Percentiles rank a stretch among this genome's conserved stretches.
Evolutionary conservation across 2,113 vertebrate genomes (phyloP).

Genomic region (Oncorhynchus nerka): DNA sequence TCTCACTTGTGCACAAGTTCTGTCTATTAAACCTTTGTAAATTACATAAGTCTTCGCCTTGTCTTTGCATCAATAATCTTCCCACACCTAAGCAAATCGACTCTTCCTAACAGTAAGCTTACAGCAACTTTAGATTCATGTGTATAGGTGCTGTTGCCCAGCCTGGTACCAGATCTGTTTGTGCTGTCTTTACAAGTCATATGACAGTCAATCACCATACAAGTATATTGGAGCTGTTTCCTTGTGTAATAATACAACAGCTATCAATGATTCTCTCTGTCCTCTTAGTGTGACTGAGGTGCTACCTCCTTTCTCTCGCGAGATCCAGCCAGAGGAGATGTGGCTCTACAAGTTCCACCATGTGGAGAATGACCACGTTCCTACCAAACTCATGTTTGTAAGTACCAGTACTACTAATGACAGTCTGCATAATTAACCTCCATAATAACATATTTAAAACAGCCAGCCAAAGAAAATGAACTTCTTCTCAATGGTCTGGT

Average conservation of each 20-base stretch:
- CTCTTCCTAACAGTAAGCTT: no score
- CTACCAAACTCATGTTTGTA: slow-evolving; percentile 84
- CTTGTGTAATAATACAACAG: no score
- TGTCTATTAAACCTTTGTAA: no score
- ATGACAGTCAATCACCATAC: neutral
- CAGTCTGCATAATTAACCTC: neutral
- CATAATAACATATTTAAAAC: neutral
- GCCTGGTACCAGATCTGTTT: neutral
- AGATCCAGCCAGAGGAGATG: slow-evolving; percentile 90
- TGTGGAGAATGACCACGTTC: slow-evolving; percentile 79
- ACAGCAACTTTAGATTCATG: neutral
- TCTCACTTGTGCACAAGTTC: no score
- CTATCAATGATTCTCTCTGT: neutral
- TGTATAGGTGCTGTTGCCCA: neutral
- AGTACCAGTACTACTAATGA: slow-evolving; percentile 40
- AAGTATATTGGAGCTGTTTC: neutral
- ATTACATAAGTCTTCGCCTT: no score
- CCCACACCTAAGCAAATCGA: no score
- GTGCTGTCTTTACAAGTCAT: neutral
- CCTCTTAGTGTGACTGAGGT: slow-evolving; percentile 78
- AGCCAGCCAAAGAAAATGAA: no score
- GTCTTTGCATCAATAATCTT: no score
- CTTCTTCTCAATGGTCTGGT: no score
- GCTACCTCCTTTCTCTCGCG: slow-evolving; percentile 84
- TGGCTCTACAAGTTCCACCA: slow-evolving; percentile 88